Evolutionary conservation across 1,140 invertebrate genomes (phyloP), one percentile per base, ranked within the genome.

Genomic region (Drosophila subobscura): DNA sequence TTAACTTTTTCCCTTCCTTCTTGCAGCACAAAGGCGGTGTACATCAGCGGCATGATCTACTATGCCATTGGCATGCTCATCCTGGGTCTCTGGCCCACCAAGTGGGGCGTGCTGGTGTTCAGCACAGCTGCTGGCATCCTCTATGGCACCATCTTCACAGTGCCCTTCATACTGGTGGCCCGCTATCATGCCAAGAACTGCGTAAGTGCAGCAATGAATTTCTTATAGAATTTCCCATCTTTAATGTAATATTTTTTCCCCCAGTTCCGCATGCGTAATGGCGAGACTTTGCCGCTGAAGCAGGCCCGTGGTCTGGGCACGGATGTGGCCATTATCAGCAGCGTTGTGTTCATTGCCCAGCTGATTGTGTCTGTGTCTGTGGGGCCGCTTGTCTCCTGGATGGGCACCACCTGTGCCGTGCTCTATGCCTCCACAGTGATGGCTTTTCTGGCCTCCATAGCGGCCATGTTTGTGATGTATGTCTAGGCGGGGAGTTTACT

Each of bases 141-240:
- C 93, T 97, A 97, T 84, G 95, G 96, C 3, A 97, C 96, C 0
- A 91, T 97, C 4, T 97, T 97, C 70, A 97, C 96, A 0, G 96
- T 97, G 93, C 96, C 96, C 12, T 97, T 97, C 83, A 92, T 97
- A n/a, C 86, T 97, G 27, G 93, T 97, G 25, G 96, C 96, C 14
- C 94, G 95, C 77, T 97, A 97, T 90, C 96, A 97, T 86, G 94
- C 95, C 12, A 94, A 93, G 14, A 94, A 95, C 65, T 94, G 93
- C 92, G 96, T 97, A 93, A 72, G 86, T 81, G 58, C n/a, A 40
- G 44, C 5, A 5, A 12, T 5, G n/a, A 5, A 3, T 0, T 20
- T 20, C 16, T 20, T 20, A 1, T 25, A 1, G 4, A 12, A 5
- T 12, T 40, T n/a, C 12, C 25, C 14, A 3, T 20, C 2, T 44